Percentiles rank a stretch among this genome's conserved stretches.
phyloP scores from a whole-genome alignment of 2,888 invertebrate species.

The Laspeyria flexula region DNA sequence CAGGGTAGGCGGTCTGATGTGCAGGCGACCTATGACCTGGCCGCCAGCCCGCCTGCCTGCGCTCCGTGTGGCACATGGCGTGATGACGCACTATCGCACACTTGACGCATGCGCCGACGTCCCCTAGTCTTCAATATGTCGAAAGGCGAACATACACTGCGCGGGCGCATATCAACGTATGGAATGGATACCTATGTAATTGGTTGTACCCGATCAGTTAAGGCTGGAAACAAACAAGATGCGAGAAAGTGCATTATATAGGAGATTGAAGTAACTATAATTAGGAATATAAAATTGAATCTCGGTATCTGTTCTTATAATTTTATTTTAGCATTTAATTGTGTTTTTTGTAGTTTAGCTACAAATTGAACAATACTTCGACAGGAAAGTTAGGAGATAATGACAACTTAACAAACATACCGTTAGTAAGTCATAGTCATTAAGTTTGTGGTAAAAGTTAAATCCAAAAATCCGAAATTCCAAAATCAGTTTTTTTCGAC shows the following conservation, averaged over 20 bases:
- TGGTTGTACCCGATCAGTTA: slow-evolving; percentile 8
- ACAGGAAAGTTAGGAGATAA: too few relatives aligned
- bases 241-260: too few relatives aligned
- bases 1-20: slow-evolving; percentile 71
- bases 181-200: slow-evolving; percentile 46
- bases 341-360: too few relatives aligned
- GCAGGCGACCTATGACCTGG: slow-evolving; percentile 74
- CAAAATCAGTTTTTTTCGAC: not conserved
- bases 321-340: too few relatives aligned
- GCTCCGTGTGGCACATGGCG: slow-evolving; percentile 35
- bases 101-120: slow-evolving; percentile 22
- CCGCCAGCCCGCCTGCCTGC: slow-evolving; percentile 54
- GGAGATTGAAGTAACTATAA: too few relatives aligned
- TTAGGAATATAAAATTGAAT: too few relatives aligned
- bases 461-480: too few relatives aligned
- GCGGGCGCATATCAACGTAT: slow-evolving; percentile 31
- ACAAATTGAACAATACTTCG: too few relatives aligned
- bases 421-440: too few relatives aligned
- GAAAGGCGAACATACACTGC: slow-evolving; percentile 14
- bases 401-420: too few relatives aligned
- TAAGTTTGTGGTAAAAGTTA: too few relatives aligned
- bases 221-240: not conserved
- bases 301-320: too few relatives aligned
- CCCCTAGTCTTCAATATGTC: slow-evolving; percentile 15
- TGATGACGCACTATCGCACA: slow-evolving; percentile 64